Base-by-base conservation (phyloP, 2,113 vertebrate genomes). In the Thomomys bottae region DNA sequence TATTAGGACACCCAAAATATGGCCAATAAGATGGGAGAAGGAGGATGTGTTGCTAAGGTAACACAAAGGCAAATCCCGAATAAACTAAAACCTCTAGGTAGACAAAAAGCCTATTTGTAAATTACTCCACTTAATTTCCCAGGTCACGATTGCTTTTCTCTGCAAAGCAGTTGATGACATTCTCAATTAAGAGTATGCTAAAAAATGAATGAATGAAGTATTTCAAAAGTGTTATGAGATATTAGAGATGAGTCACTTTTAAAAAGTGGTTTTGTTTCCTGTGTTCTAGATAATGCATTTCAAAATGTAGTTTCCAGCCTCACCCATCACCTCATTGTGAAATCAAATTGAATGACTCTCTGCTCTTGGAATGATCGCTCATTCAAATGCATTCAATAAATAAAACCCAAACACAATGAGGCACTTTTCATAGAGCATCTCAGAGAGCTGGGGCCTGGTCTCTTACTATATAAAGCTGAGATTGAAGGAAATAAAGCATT, bases 141-240 rank as follows among this genome's bases (percentile, higher is more conserved):
- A 94, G 76, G 81, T 96, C 36, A 8, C 78, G 94, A 96, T 95
- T 96, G 91, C 90, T 77, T 93, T 28, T 96, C 95, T 94, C 64
- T 95, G 84, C 66, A 96, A 89, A 95, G 81, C 32, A 10, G 82
- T 78, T 91, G 17, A 40, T 2, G 0, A 88, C 92, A 93, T 77
- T 97, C 93, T 96, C 89, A 87, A 91, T 96, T 97, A 94, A 96
- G 93, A 93, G 64, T 93, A 93, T 93, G 79, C 88, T 79, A 91
- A 96, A 96, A 97, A 97, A 95, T 76, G 96, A 97, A 97, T 94
- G 97, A 97, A 94, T 84, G 93, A 96, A 97, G 90, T 84, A 80
- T 95, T 95, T 95, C 92, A 90, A 59, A 96, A 91, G 94, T 80
- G 93, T 66, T 95, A 87, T 91, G 96, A 94, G 91, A 94, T 87